These are phyloP conservation scores for Stenotaenia linearis DNA, from an alignment of 2,888 invertebrate genomes.

Conservation along the genomic window DNA sequence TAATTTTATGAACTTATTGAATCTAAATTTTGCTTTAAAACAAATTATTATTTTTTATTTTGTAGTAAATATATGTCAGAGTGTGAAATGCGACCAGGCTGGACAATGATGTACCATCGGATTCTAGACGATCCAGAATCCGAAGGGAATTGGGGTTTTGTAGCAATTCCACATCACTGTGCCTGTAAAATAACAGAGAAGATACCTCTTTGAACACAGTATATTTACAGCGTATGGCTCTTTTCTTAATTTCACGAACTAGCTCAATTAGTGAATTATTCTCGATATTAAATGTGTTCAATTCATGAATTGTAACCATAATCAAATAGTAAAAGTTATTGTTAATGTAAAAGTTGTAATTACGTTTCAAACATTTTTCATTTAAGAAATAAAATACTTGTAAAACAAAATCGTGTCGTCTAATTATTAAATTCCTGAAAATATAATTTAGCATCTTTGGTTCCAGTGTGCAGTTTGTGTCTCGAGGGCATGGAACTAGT, in stretches of 20 bases:
- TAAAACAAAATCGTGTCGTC: no score
- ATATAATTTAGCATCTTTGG: no score
- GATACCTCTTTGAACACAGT: conserved; percentile 31
- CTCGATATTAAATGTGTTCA: no score
- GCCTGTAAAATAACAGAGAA: conserved; percentile 42
- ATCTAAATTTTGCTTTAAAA: no score
- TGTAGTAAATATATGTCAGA: conserved; percentile 35
- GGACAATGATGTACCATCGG: conserved; percentile 37
- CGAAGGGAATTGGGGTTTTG: conserved; percentile 40
- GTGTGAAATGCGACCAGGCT: conserved; percentile 37
- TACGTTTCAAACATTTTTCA: no score
- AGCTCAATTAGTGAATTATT: background rate
- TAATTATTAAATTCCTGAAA: no score
- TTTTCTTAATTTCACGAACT: background rate
- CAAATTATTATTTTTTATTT: no score
- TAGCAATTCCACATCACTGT: conserved; percentile 41
- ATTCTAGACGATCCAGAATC: conserved; percentile 38
- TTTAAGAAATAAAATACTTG: no score
- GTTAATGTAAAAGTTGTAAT: no score
- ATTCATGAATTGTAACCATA: no score
- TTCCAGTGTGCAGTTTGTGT: background rate
- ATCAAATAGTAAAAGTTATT: no score
- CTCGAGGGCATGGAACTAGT: background rate
- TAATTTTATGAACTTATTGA: no score
- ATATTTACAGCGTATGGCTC: background rate